Conservation (phyloP, 2,113 vertebrate species). For the Mastomys coucha region DNA sequence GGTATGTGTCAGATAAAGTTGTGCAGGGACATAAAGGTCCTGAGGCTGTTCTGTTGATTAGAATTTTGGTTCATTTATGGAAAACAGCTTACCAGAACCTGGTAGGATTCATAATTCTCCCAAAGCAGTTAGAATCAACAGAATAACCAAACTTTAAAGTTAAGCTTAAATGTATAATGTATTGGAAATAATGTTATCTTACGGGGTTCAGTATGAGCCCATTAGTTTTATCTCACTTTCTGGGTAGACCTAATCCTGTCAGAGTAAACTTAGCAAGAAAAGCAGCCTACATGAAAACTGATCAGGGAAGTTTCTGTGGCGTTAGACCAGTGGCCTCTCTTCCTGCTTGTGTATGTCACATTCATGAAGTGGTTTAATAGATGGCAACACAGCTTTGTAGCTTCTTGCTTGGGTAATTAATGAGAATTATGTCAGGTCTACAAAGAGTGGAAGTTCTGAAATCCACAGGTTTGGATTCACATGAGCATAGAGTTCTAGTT, state of each 20-base stretch:
- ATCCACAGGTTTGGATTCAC: background rate
- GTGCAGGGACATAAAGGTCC: background rate
- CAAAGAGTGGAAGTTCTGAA: background rate
- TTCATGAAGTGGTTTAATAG: background rate
- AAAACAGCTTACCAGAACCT: slow-evolving; percentile 22
- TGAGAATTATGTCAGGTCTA: background rate
- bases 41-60: background rate
- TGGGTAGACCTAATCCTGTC: background rate
- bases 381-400: background rate
- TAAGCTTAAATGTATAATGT: slow-evolving; percentile 36
- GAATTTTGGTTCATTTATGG: background rate
- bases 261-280: background rate
- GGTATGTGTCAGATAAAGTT: background rate
- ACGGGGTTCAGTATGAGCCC: background rate
- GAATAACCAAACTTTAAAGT: background rate
- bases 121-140: slow-evolving; percentile 34
- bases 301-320: background rate
- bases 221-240: slow-evolving; percentile 36
- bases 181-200: slow-evolving; percentile 27
- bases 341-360: background rate
- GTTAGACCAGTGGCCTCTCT: background rate
- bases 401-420: background rate
- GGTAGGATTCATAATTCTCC: background rate
- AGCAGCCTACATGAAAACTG: background rate
- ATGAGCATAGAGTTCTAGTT: background rate